Base-by-base conservation (phyloP, 2,797 vertebrate genomes). In the Acrossocheilus wenchowensis region DNA sequence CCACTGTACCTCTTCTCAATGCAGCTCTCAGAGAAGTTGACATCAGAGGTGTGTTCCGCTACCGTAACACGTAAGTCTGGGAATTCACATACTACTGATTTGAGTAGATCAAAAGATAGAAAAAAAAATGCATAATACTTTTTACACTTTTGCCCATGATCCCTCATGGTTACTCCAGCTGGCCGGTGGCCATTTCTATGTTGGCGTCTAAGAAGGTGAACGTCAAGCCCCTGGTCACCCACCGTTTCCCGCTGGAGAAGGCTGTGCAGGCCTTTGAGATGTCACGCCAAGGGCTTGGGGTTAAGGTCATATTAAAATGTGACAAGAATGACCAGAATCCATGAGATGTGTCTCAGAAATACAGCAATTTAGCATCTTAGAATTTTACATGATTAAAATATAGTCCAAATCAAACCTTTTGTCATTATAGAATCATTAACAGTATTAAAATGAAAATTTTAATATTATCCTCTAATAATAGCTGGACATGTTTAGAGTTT, bases 261-360 rank as follows among this genome's bases (percentile, higher is more conserved):
- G 98, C 97, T 1, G 86, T 94, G 17, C 93, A 98, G 88, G 98
- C 98, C 0, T 99, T 99, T 26, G 98, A 99, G 93, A 96, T 96
- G 75, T 96, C 97, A 1, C 96, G 86, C 88, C 97, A 96, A 93
- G 97, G 97, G 0, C 57, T 96, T 2, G 98, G 98, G 45, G 90
- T 99, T 84, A 99, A 99, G 94, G 95, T 99, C 92, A 99, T 99
- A 97, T 94, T 99, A 84, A 99, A 99, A 91, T 99, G 98, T 90
- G 97, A 99, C 93, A 93, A 95, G 90, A 94, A 84, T 0, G 96
- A 99, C 93, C 96, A 96, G 89, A 96, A 91, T 82, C 96, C 96
- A 41, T 99, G 92, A 97, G 82, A 8, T 23, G 3, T 0, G 4
- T 36, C 9, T 21, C 9, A 21, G 66, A 2, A 69, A 69, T 39